Conservation (phyloP, 2,113 vertebrate genomes). For the Natator depressus region DNA sequence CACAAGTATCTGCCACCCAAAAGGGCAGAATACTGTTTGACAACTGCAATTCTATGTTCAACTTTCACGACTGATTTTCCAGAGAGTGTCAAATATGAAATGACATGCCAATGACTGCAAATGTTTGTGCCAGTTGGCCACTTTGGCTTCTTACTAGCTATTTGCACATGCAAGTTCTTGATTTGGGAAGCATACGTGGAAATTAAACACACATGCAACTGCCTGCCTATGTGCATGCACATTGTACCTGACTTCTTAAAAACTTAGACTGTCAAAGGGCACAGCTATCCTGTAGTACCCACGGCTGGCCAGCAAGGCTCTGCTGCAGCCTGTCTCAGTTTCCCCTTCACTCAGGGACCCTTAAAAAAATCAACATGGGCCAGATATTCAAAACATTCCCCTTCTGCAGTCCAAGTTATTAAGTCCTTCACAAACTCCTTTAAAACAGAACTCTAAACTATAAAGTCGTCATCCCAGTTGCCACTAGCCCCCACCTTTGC, state of each 20-base stretch:
- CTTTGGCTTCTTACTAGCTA: not conserved
- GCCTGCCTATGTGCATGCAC: not conserved
- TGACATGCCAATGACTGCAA: not conserved
- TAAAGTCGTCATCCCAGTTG: not conserved
- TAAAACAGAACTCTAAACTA: not conserved
- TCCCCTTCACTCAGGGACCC: not conserved
- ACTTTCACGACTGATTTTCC: not conserved
- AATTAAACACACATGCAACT: not conserved
- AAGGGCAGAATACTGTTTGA: not conserved
- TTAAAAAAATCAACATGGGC: not conserved
- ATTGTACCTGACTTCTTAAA: not conserved
- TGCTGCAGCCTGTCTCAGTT: not conserved
- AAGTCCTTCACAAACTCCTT: not conserved
- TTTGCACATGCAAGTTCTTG: not conserved
- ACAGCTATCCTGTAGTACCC: not conserved
- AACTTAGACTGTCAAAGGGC: not conserved
- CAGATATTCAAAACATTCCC: not conserved
- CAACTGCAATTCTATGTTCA: not conserved
- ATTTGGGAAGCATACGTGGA: not conserved
- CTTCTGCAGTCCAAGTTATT: not conserved
- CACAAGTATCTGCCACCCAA: not conserved
- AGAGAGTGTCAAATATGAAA: not conserved
- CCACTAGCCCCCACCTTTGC: not conserved
- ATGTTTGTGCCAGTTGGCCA: not conserved
- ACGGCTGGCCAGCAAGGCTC: not conserved